phyloP scores from a whole-genome alignment of 2,797 vertebrate species.

The Fundulus diaphanus region DNA sequence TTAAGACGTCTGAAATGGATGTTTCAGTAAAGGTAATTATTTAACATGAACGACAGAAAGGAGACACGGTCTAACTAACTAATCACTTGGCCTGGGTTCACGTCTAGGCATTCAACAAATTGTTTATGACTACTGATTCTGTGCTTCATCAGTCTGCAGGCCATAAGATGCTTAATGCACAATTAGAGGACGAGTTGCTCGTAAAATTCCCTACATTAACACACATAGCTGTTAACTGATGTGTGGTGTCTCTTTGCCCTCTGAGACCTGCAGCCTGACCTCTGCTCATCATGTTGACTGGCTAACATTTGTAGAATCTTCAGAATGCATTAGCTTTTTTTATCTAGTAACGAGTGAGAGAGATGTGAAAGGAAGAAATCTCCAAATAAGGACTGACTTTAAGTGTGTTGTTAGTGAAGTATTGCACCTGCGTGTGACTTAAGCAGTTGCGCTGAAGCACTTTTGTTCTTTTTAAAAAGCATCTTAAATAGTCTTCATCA shows the following conservation, averaged over 20 bases:
- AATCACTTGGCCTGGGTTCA: background rate
- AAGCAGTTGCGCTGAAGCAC: no score
- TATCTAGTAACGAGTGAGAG: background rate
- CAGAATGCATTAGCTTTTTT: background rate
- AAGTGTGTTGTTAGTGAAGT: background rate
- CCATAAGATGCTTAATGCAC: background rate
- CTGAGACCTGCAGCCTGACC: background rate
- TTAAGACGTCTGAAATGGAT: background rate
- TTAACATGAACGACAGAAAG: background rate
- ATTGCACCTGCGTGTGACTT: no score
- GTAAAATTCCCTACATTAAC: background rate
- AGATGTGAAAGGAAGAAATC: background rate
- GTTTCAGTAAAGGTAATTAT: background rate
- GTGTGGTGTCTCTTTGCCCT: background rate
- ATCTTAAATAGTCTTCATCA: background rate
- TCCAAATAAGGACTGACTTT: background rate
- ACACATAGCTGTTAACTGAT: background rate
- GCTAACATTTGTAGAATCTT: background rate
- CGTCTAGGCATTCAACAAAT: conserved; percentile 3
- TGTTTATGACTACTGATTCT: conserved; percentile 19
- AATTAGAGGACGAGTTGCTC: background rate
- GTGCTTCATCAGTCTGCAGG: background rate
- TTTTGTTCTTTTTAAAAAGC: background rate
- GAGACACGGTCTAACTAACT: conserved; percentile 1
- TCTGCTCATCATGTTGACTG: background rate